These are phyloP conservation scores for Polypedilum vanderplanki DNA, from an alignment of 1,140 invertebrate species.

Conservation along the genomic window DNA sequence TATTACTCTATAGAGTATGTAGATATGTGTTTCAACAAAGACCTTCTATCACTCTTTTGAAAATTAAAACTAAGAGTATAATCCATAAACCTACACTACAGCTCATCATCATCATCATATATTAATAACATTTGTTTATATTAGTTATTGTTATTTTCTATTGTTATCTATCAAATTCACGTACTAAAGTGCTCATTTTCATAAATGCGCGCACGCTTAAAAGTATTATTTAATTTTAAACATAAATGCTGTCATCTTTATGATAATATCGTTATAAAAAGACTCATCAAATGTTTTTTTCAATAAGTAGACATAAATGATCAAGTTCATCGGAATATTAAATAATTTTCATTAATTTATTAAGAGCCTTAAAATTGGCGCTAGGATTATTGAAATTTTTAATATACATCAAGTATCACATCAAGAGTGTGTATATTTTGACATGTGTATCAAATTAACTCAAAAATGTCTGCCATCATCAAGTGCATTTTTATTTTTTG, in stretches of 20 bases:
- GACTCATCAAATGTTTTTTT: neutral
- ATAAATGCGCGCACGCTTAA: neutral
- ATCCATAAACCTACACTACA: conserved; percentile 2
- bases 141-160: conserved; percentile 13
- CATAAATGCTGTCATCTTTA: neutral
- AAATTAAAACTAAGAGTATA: neutral
- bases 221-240: neutral
- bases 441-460: too few relatives aligned
- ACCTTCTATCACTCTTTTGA: too few relatives aligned
- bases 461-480: too few relatives aligned
- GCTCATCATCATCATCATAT: neutral
- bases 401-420: too few relatives aligned
- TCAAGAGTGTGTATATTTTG: too few relatives aligned
- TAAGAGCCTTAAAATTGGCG: too few relatives aligned
- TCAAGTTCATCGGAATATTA: neutral
- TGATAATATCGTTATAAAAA: neutral
- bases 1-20: neutral
- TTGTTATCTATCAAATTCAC: neutral
- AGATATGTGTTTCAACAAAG: too few relatives aligned
- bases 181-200: too few relatives aligned
- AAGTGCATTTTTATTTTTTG: too few relatives aligned
- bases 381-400: too few relatives aligned
- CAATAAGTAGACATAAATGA: neutral
- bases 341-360: neutral
- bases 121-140: neutral